Evolutionary conservation across 2,113 vertebrate genomes (phyloP), one percentile per base, ranked within the genome.

Genomic region (Bubalus kerabau): DNA sequence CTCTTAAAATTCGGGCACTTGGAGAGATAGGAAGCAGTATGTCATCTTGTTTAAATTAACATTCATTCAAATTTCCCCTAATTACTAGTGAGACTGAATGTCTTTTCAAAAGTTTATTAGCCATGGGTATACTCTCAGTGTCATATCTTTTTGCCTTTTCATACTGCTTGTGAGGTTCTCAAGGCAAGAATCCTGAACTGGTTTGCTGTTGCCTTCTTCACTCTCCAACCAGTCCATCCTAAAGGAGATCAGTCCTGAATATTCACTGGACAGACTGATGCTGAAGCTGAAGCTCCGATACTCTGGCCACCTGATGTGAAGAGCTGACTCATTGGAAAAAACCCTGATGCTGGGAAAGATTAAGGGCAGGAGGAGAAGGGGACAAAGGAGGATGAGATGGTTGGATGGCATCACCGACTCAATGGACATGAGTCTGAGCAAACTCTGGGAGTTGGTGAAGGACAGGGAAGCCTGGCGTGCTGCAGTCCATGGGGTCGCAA

Each of bases 381-480:
- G 64, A 21, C 0, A 0, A 6, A n/a, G 1, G 5, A 71, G 64
- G n/a, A 36, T 36, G 9, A 71, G 64, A 71, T 0, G 64, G 64
- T 4, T 71, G 64, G 2, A 71, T 11, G n/a, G n/a, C 64, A 71
- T 36, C 64, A 67, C 4, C 0, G 0, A 67, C 64, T 67, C 64
- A 0, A 11, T 23, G n/a, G n/a, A 36, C n/a, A n/a, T 36, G 64
- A 21, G n/a, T 21, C 19, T 36, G n/a, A 71, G 64, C 1, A 11
- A 1, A 10, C n/a, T 5, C n/a, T 0, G 0, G 64, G n/a, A 36
- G n/a, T 6, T 71, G n/a, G 64, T 71, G 64, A 71, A 1, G 64
- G 9, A 71, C n/a, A 36, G n/a, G n/a, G n/a, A 36, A n/a, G 2
- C 64, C 32, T 71, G 64, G n/a, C 0, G 0, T 21, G 17, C 64